Evolutionary conservation across 1,140 invertebrate species (phyloP).

Genomic region (Agrypnia vestita): DNA sequence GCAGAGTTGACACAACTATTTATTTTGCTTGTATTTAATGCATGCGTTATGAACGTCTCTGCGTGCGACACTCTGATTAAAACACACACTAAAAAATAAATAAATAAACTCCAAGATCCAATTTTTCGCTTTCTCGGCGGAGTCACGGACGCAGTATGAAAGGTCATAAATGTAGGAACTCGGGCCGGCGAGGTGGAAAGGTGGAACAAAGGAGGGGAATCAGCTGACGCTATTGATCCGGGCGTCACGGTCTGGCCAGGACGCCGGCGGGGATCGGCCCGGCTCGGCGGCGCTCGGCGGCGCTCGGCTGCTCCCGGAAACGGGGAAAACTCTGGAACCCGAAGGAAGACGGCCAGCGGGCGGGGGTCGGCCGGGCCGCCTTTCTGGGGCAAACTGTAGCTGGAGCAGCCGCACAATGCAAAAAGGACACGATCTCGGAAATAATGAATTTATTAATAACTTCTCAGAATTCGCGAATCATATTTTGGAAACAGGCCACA

Average conservation of each 20-base stretch:
- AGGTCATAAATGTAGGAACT: slow-evolving; percentile 35
- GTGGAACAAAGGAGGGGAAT: background rate
- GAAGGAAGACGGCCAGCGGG: background rate
- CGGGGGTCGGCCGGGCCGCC: too few species aligned
- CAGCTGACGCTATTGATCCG: slow-evolving; percentile 40
- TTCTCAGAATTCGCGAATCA: too few species aligned
- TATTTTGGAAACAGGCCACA: too few species aligned
- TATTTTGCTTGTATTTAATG: too few species aligned
- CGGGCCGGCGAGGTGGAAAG: background rate
- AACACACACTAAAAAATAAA: too few species aligned
- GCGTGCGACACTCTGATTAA: too few species aligned
- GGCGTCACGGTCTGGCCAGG: slow-evolving; percentile 37
- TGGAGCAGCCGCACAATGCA: too few species aligned
- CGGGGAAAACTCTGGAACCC: background rate
- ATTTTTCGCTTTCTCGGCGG: background rate
- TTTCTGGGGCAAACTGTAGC: too few species aligned
- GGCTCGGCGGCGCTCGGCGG: background rate
- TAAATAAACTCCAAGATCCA: too few species aligned
- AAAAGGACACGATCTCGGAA: too few species aligned
- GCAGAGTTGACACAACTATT: too few species aligned
- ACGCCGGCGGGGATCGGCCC: slow-evolving; percentile 12
- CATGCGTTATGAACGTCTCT: too few species aligned
- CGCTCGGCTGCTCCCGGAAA: background rate
- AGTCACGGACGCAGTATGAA: slow-evolving; percentile 20
- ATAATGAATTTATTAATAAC: background rate